Conservation (phyloP, 2,888 invertebrate genomes). For the Erebia ligea region DNA sequence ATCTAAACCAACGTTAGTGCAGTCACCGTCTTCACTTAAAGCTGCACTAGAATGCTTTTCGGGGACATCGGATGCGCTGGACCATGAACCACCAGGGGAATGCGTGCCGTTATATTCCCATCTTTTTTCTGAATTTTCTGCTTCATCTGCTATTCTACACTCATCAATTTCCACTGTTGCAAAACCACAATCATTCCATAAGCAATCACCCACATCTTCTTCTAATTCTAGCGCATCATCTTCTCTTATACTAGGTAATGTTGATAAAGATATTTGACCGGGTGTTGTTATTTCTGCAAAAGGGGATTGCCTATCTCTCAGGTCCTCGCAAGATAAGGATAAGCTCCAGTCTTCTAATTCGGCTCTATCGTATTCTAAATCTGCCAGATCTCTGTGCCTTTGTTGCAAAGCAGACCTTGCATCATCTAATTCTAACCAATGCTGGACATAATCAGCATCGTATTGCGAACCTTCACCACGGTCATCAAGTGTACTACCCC, state of each 20-base stretch:
- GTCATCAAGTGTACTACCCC: constrained; percentile 84
- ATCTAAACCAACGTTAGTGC: constrained; percentile 87
- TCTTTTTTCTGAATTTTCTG: constrained; percentile 80
- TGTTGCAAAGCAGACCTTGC: constrained; percentile 87
- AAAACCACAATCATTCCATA: constrained; percentile 90
- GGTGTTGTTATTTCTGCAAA: constrained; percentile 83
- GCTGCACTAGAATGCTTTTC: constrained; percentile 89
- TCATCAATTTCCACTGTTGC: constrained; percentile 86
- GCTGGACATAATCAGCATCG: constrained; percentile 89
- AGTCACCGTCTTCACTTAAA: constrained; percentile 87
- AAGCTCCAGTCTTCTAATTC: constrained; percentile 92
- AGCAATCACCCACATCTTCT: constrained; percentile 88
- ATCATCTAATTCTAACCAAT: constrained; percentile 89
- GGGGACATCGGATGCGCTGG: constrained; percentile 82
- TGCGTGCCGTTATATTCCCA: constrained; percentile 85
- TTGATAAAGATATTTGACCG: constrained; percentile 85
- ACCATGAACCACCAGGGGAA: constrained; percentile 86
- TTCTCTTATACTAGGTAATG: constrained; percentile 89
- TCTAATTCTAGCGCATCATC: constrained; percentile 88
- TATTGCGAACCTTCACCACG: constrained; percentile 84
- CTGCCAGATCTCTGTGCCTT: constrained; percentile 86
- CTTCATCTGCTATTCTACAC: constrained; percentile 81
- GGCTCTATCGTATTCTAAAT: constrained; percentile 89
- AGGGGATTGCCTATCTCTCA: constrained; percentile 81
- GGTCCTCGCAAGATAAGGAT: constrained; percentile 88